phyloP scores from a whole-genome alignment of 2,797 vertebrate species.

The Halcyon leucocephala region DNA sequence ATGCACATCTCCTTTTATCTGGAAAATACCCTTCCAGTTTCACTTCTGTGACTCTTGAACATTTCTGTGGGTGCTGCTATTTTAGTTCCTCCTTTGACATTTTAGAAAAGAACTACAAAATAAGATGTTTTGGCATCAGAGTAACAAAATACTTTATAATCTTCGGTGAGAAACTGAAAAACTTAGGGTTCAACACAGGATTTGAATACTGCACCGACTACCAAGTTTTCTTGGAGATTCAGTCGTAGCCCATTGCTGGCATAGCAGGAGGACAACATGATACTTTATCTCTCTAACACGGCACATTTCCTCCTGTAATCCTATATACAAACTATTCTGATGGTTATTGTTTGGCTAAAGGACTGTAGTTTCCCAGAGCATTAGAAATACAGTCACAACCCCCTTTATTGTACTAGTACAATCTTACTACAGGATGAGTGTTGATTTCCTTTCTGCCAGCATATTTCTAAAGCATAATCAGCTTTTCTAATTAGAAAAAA shows the following conservation, averaged over 20 bases:
- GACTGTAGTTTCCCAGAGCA: background rate
- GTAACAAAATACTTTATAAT: background rate
- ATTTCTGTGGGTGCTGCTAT: constrained; percentile 5
- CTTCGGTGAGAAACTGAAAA: background rate
- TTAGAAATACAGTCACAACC: background rate
- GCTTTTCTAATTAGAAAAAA: background rate
- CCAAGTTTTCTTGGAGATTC: background rate
- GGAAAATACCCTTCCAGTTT: constrained; percentile 38
- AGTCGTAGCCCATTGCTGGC: background rate
- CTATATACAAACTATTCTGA: background rate
- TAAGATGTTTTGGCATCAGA: background rate
- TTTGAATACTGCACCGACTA: background rate
- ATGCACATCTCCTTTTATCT: background rate
- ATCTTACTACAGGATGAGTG: background rate
- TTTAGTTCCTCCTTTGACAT: constrained; percentile 30
- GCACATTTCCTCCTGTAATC: background rate
- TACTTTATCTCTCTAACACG: background rate
- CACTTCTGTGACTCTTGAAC: constrained; percentile 29
- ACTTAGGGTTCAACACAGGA: background rate
- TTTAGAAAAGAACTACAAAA: background rate
- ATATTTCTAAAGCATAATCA: background rate
- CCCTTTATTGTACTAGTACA: background rate
- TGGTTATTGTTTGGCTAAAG: background rate
- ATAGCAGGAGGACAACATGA: background rate
- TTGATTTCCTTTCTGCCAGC: background rate